Percentiles rank a stretch among this genome's conserved stretches.
phyloP scores from a whole-genome alignment of 2,113 vertebrate genomes.

The Physeter macrocephalus region DNA sequence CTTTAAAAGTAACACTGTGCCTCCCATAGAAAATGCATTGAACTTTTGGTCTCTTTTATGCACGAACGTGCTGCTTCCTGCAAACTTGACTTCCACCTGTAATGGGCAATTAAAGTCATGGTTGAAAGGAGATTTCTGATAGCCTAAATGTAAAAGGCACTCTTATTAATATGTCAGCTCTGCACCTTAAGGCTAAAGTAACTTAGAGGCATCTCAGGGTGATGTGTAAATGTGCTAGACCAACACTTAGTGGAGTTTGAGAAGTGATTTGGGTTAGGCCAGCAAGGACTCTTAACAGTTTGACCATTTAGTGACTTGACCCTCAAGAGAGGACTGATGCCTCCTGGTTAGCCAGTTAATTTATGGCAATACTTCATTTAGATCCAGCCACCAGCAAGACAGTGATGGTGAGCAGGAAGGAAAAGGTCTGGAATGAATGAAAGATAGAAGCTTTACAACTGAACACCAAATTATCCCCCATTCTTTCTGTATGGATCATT shows the following conservation, averaged over 20 bases:
- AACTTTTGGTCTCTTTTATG: slow-evolving; percentile 36
- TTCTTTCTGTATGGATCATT: background rate
- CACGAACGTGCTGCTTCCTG: background rate
- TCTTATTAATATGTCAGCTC: slow-evolving; percentile 27
- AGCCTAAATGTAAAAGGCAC: slow-evolving; percentile 23
- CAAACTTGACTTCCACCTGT: slow-evolving; percentile 44
- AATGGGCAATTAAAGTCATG: slow-evolving; percentile 49
- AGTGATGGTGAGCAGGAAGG: background rate
- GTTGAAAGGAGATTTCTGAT: slow-evolving; percentile 53
- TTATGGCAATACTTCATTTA: background rate
- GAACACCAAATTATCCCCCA: slow-evolving; percentile 20
- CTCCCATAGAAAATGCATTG: slow-evolving; percentile 18
- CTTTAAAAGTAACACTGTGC: slow-evolving; percentile 15
- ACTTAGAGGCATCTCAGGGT: background rate
- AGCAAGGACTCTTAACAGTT: background rate
- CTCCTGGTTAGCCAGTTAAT: background rate
- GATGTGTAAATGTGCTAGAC: slow-evolving; percentile 21
- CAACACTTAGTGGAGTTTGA: slow-evolving; percentile 39
- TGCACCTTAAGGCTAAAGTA: slow-evolving; percentile 25
- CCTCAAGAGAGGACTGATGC: background rate
- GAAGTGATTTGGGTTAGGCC: slow-evolving; percentile 4
- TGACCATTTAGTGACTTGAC: slow-evolving; percentile 36
- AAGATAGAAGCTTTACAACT: background rate
- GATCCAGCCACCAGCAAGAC: background rate
- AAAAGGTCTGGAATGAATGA: background rate